phyloP scores from a whole-genome alignment of 2,113 vertebrate species.

The Cnemophilus loriae region DNA sequence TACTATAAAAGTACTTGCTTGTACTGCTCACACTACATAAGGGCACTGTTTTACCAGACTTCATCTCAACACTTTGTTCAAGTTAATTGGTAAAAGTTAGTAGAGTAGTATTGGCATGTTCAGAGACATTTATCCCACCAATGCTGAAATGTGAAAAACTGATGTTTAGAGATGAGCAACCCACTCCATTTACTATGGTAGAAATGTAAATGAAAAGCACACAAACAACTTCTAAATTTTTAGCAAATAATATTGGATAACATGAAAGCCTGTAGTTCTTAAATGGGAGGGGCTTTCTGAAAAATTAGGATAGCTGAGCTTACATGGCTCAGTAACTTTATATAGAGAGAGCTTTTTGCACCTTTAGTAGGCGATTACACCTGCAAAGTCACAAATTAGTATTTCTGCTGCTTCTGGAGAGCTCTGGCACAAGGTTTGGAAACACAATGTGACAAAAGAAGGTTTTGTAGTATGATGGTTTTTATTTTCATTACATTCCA shows the following conservation, averaged over 20 bases:
- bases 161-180: neutral
- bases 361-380: neutral
- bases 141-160: neutral
- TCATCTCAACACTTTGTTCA: neutral
- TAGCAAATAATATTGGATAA: neutral
- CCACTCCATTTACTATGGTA: neutral
- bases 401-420: neutral
- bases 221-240: neutral
- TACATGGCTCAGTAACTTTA: neutral
- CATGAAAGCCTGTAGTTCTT: neutral
- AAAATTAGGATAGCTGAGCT: neutral
- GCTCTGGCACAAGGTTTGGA: neutral
- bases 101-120: neutral
- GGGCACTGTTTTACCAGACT: neutral
- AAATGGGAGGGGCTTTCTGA: neutral
- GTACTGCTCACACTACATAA: neutral
- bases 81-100: neutral
- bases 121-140: neutral
- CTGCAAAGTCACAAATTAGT: neutral
- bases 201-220: neutral
- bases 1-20: neutral
- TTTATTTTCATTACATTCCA: neutral
- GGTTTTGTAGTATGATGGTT: neutral
- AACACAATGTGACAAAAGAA: neutral
- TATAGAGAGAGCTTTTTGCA: neutral